phyloP scores from a whole-genome alignment of 2,888 invertebrate species.

The Dynastes hyllus region DNA sequence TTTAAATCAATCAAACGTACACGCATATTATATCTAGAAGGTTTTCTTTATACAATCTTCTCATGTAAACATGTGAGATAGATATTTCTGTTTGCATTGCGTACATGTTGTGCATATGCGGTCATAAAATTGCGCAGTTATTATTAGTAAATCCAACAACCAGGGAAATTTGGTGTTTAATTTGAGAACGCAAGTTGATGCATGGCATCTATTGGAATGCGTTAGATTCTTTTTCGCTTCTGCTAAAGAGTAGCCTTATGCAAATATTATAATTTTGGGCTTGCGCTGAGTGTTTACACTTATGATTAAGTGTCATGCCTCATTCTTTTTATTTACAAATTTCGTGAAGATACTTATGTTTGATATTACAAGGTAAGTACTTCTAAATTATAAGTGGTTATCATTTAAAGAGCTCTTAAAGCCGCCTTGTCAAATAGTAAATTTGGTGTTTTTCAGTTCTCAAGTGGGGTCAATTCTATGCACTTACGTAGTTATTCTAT shows the following conservation, averaged over 20 bases:
- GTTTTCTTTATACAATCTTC: slow-evolving; percentile 28
- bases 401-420: slow-evolving; percentile 9
- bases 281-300: neutral
- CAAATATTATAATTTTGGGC: slow-evolving; percentile 4
- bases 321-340: neutral
- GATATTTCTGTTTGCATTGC: slow-evolving; percentile 34
- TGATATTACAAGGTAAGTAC: neutral
- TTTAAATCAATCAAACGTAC: slow-evolving; percentile 42
- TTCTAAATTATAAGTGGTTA: slow-evolving; percentile 1
- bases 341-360: neutral
- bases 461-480: neutral
- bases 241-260: neutral
- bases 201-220: neutral
- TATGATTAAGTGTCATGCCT: neutral
- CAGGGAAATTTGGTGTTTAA: neutral
- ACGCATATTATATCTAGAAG: slow-evolving; percentile 25
- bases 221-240: neutral
- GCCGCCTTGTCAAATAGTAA: neutral
- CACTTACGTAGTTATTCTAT: neutral
- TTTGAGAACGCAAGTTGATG: neutral
- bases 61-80: slow-evolving; percentile 31
- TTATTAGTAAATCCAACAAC: slow-evolving; percentile 22
- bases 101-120: slow-evolving; percentile 28
- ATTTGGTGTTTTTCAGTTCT: neutral
- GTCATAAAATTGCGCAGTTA: slow-evolving; percentile 38